A percentile compares a stretch with the other conserved stretches of the same genome.
phyloP scores from a whole-genome alignment of 1,140 invertebrate genomes.

The Ceratosolen fusciceps region DNA sequence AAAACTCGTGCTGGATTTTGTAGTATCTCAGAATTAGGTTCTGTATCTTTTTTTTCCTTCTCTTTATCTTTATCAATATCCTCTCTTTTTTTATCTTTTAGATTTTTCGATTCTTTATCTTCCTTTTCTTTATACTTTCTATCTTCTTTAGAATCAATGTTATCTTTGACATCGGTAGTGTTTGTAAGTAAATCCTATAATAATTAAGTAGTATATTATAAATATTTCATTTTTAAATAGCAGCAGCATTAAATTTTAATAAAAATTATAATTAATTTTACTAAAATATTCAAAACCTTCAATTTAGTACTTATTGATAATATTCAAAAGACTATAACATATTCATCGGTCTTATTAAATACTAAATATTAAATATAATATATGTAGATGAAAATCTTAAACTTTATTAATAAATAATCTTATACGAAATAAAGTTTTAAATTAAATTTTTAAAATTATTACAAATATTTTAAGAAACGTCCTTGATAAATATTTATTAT shows the following conservation, averaged over 20 bases:
- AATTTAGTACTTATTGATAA: not conserved
- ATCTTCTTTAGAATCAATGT: conserved; percentile 68
- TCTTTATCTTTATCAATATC: conserved; percentile 65
- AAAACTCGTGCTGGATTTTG: conserved; percentile 95
- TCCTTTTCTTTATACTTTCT: conserved; percentile 63
- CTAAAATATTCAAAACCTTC: not conserved
- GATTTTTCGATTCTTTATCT: conserved; percentile 73
- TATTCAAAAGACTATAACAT: too few species aligned
- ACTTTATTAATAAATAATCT: too few species aligned
- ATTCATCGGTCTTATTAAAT: too few species aligned
- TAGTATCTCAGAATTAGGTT: conserved; percentile 92
- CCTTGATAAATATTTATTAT: too few species aligned
- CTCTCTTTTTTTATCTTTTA: conserved; percentile 67
- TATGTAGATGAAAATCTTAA: too few species aligned
- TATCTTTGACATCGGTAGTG: not conserved
- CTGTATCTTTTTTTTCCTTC: conserved; percentile 86
- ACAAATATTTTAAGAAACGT: too few species aligned
- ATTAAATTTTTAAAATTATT: too few species aligned
- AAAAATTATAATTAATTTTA: conserved; percentile 45
- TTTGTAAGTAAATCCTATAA: conserved; percentile 19
- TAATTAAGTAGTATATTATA: not conserved
- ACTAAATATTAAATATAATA: too few species aligned
- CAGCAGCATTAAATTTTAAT: too few species aligned
- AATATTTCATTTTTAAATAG: too few species aligned
- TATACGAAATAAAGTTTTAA: too few species aligned